Base-by-base conservation (phyloP, 2,888 invertebrate genomes). In the Lithophane socia region DNA sequence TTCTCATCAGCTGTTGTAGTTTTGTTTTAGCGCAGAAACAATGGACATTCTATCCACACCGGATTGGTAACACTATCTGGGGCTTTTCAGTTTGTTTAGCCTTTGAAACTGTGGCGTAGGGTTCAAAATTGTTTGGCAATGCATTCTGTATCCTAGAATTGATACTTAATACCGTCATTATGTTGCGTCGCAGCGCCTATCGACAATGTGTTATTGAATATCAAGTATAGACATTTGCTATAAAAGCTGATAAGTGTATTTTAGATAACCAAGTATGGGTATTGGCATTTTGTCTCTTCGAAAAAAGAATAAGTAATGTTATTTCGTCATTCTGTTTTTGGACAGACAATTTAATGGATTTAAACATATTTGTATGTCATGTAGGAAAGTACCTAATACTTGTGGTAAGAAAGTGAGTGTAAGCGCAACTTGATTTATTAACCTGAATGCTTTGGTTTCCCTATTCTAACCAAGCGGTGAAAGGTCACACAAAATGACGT, bases 1-100 rank as follows among this genome's bases (percentile, higher is more conserved):
- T 69, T 74, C 68, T 75, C 73, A 81, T 75, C 83, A 82, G 85
- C 88, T 87, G 77, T 82, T 83, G 78, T 88, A 87, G 82, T 73
- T 85, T 90, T 87, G 89, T 87, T 86, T 90, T 86, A 86, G 80
- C 88, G 80, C 82, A 90, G 90, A 93, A 89, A 94, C 95, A 95
- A 95, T 95, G 92, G 94, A 92, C 93, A 94, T 94, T 94, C 93
- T 93, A 93, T 92, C 87, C 87, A 84, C 86, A 89, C 84, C 84
- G 84, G 87, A 86, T 84, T 86, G 87, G 84, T 87, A 88, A 87
- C 80, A 85, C 77, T 84, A 87, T 81, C 82, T 74, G 82, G 72
- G 69, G 74, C 80, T 84, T 79, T 75, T 71, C 56, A 77, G 61
- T 79, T 81, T 71, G 80, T 85, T 79, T 78, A 83, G 49, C 84